These are phyloP conservation scores for Adelosebastes latens DNA, from an alignment of 2,797 vertebrate species.

Conservation along the genomic window DNA sequence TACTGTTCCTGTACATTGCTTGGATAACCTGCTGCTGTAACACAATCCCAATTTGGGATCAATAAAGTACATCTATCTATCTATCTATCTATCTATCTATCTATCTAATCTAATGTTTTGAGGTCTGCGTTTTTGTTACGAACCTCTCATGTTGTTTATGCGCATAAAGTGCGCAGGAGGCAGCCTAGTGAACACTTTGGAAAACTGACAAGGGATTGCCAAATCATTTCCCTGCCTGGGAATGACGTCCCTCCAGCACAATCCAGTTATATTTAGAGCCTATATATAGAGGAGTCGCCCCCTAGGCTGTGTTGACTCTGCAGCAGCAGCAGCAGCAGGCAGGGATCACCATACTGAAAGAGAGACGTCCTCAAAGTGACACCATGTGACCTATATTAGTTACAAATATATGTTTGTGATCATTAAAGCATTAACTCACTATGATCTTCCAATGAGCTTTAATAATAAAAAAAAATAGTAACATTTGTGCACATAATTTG, in stretches of 20 bases:
- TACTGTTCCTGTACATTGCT: too few species aligned
- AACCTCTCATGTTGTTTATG: neutral
- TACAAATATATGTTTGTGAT: neutral
- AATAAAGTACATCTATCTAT: too few species aligned
- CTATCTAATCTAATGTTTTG: too few species aligned
- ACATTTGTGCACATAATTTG: neutral
- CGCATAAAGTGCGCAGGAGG: constrained; percentile 56
- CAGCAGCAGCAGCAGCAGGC: constrained; percentile 34
- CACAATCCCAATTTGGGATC: too few species aligned
- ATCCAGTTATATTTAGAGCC: constrained; percentile 89
- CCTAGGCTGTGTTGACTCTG: constrained; percentile 74
- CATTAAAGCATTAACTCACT: neutral
- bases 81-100: too few species aligned
- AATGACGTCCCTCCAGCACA: constrained; percentile 78
- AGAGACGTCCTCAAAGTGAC: constrained; percentile 34
- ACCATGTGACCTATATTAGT: constrained; percentile 37
- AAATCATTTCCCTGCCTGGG: constrained; percentile 77
- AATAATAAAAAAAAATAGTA: fast-evolving
- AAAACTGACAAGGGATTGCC: constrained; percentile 71
- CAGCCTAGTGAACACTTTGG: constrained; percentile 44
- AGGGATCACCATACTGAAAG: neutral
- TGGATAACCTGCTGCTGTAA: too few species aligned
- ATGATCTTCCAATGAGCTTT: neutral
- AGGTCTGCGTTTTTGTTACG: neutral
- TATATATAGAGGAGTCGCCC: constrained; percentile 85